Conservation (phyloP, 2,113 vertebrate genomes). For the Nothoprocta perdicaria region DNA sequence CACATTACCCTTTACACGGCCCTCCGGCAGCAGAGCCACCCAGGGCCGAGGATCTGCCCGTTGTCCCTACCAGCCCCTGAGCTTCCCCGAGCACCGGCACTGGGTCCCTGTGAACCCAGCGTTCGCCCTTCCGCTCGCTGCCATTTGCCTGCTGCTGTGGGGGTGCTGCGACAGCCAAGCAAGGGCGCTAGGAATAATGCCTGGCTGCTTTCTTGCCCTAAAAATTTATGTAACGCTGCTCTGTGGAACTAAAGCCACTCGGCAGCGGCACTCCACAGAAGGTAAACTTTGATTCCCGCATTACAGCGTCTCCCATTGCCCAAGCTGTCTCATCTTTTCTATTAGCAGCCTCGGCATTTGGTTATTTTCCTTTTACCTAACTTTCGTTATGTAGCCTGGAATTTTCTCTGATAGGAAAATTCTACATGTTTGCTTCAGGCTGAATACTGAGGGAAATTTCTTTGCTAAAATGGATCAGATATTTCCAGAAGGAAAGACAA, state of each 20-base stretch:
- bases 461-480: background rate
- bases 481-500: background rate
- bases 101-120: rapidly evolving
- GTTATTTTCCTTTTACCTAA: background rate
- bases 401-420: background rate
- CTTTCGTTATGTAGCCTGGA: background rate
- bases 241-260: background rate
- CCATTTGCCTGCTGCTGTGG: background rate
- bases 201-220: background rate
- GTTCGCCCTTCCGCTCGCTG: background rate
- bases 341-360: background rate
- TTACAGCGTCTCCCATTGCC: background rate
- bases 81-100: background rate
- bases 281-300: background rate
- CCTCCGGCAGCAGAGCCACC: background rate
- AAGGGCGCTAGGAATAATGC: background rate
- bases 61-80: background rate
- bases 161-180: background rate
- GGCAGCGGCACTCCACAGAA: background rate
- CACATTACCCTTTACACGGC: background rate
- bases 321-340: background rate
- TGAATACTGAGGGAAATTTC: background rate
- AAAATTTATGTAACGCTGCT: background rate
- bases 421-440: background rate
- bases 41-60: background rate